Base-by-base conservation (phyloP, 2,888 invertebrate species). In the Drosophila mulleri region DNA sequence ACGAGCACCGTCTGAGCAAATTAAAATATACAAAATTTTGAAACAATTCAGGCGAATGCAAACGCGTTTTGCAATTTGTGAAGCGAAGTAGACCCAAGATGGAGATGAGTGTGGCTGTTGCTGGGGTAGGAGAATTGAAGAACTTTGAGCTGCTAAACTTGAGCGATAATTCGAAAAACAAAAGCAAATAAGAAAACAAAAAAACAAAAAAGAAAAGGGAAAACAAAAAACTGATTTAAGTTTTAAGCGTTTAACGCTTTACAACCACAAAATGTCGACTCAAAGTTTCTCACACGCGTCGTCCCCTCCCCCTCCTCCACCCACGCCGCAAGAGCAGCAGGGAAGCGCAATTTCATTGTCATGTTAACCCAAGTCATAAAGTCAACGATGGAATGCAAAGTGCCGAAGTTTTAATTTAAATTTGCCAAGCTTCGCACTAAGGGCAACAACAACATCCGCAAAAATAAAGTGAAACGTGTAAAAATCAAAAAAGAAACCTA, bases 161-260 rank as follows among this genome's bases (percentile, higher is more conserved):
- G 59, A 70, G 54, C 72, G 67, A 83, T 81, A 86, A 59, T 56
- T 56, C 50, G 61, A 52, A 35, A 54, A 47, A 37, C 14, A 59
- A 56, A 72, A 52, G n/a, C 41, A 41, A 39, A 16, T 16, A 39
- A 14, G 16, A 7, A 16, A 39, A 7, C 8, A 16, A 16, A 39
- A 39, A 16, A 39, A 16, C 2, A 2, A 1, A n/a, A 61, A 65
- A 29, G 29, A 50, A 53, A 59, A 53, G 18, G 50, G 60, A 57
- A 67, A 60, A 20, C 41, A 44, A 63, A 82, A 70, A 75, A 75
- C 67, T 83, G 80, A 85, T 88, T 85, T 88, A 87, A 89, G 86
- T 89, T 87, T 87, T 88, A 89, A 87, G 83, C 75, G 83, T 83
- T 86, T 88, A 85, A 75, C 86, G 83, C 82, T 87, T 87, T 83